These are phyloP conservation scores for Peromyscus aztecus DNA, from an alignment of 2,797 vertebrate genomes.

Conservation along the genomic window DNA sequence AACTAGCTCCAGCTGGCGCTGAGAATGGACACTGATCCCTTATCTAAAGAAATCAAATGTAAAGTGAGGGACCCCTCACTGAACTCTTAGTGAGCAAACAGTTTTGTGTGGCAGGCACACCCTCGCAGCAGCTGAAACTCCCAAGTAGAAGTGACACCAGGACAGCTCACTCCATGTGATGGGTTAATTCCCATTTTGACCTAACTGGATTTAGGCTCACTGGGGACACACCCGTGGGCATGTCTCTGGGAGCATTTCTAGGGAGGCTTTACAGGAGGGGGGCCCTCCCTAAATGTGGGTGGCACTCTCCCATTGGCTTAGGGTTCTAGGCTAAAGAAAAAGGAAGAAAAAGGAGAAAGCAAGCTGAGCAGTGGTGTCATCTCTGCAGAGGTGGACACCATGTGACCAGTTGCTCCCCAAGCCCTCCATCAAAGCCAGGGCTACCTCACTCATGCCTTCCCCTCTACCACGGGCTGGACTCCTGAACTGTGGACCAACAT, in stretches of 20 bases:
- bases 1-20: neutral
- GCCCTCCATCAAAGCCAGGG: no score
- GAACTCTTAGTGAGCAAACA: neutral
- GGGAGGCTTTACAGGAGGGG: neutral
- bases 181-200: neutral
- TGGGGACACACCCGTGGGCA: neutral
- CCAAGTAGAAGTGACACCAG: neutral
- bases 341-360: no score
- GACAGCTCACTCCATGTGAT: neutral
- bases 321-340: neutral
- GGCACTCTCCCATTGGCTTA: neutral
- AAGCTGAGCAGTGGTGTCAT: no score
- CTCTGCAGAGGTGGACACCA: no score
- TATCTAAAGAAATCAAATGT: conserved; percentile 18
- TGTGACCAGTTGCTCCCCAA: no score
- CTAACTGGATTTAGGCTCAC: neutral
- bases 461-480: no score
- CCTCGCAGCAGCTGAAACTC: neutral
- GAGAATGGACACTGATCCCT: neutral
- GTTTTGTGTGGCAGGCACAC: neutral
- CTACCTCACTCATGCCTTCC: no score
- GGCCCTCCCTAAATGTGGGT: neutral
- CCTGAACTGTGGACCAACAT: no score
- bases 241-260: neutral
- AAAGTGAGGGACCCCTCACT: neutral